phyloP scores from a whole-genome alignment of 1,140 invertebrate genomes.

The Dreissena polymorpha region DNA sequence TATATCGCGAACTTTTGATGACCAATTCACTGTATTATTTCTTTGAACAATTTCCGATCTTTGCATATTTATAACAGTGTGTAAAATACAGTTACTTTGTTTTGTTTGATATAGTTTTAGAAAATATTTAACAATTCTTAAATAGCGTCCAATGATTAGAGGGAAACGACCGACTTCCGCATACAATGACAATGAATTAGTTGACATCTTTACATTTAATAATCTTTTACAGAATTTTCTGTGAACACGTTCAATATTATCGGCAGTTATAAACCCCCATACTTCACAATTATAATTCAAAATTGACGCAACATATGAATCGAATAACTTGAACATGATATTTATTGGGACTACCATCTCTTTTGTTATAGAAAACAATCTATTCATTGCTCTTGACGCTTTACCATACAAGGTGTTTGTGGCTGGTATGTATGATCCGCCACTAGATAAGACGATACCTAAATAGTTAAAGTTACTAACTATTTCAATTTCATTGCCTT shows the following conservation, averaged over 20 bases:
- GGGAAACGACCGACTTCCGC: slow-evolving; percentile 27
- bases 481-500: not conserved
- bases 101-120: not conserved
- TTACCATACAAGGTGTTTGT: not conserved
- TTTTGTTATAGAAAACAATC: slow-evolving; percentile 16
- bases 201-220: slow-evolving; percentile 14
- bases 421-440: slow-evolving; percentile 4
- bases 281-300: slow-evolving; percentile 30
- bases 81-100: slow-evolving; percentile 13
- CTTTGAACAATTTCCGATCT: not conserved
- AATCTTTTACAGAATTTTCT: slow-evolving; percentile 38
- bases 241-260: slow-evolving; percentile 15
- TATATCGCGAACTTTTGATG: not conserved
- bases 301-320: slow-evolving; percentile 16
- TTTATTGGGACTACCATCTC: slow-evolving; percentile 1
- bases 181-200: not conserved
- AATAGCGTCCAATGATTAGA: slow-evolving; percentile 1
- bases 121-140: slow-evolving; percentile 24
- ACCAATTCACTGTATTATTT: not conserved
- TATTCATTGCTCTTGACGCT: slow-evolving; percentile 25
- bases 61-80: not conserved
- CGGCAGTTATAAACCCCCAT: slow-evolving; percentile 18
- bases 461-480: slow-evolving; percentile 28
- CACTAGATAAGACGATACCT: slow-evolving; percentile 28
- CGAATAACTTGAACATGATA: slow-evolving; percentile 35